These are phyloP conservation scores for Antechinus stuartii DNA, from an alignment of 2,113 vertebrate genomes.

Conservation along the genomic window DNA sequence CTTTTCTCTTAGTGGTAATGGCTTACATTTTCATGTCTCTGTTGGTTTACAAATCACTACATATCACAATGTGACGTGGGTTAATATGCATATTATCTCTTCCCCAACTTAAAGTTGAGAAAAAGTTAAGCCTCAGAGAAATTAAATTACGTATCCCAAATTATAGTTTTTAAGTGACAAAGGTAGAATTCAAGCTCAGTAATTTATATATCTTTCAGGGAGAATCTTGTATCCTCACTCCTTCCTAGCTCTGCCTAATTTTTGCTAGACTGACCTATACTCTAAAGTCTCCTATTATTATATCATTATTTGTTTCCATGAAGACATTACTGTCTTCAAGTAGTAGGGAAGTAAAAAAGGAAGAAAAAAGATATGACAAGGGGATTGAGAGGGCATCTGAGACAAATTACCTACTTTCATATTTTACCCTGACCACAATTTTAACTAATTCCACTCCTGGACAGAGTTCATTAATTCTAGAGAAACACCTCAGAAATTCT, in stretches of 20 bases:
- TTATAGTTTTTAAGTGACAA: neutral
- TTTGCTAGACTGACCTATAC: neutral
- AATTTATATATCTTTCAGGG: conserved; percentile 3
- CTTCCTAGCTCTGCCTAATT: neutral
- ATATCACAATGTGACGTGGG: neutral
- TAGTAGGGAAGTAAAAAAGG: neutral
- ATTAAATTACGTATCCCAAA: neutral
- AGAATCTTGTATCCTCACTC: neutral
- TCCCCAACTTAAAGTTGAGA: neutral
- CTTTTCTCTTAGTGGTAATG: neutral
- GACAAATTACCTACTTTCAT: neutral
- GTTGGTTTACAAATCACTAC: neutral
- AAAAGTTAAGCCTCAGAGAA: neutral
- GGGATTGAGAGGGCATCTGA: neutral
- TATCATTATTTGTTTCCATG: neutral
- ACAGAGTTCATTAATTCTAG: conserved; percentile 18
- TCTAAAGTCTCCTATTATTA: neutral
- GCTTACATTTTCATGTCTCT: neutral
- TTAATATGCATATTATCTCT: neutral
- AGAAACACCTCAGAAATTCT: neutral
- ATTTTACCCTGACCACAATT: neutral
- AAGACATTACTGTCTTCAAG: neutral
- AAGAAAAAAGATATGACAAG: neutral
- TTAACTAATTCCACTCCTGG: accelerated
- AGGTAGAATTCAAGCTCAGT: neutral